phyloP scores from a whole-genome alignment of 2,113 vertebrate genomes.

The Cheirogaleus medius region DNA sequence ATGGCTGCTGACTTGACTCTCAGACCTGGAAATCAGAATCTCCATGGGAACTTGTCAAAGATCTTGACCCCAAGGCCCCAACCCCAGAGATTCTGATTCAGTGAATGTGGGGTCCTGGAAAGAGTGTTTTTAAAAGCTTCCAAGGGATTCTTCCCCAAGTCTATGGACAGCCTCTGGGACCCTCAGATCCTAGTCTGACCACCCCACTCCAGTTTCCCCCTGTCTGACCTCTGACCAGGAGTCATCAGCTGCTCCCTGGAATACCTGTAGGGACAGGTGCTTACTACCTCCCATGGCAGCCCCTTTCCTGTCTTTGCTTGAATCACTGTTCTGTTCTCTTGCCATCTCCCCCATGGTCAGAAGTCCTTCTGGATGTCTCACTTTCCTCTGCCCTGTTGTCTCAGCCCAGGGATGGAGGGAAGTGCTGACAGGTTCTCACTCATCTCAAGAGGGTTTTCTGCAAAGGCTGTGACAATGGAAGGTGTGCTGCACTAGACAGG shows the following conservation, averaged over 20 bases:
- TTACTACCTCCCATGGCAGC: neutral
- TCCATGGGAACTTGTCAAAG: neutral
- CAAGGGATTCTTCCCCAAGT: neutral
- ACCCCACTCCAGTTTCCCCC: neutral
- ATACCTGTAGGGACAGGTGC: neutral
- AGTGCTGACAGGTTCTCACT: neutral
- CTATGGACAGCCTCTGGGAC: neutral
- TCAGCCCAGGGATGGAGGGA: neutral
- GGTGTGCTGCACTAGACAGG: neutral
- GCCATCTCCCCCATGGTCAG: neutral
- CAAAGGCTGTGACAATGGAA: neutral
- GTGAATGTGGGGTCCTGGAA: neutral
- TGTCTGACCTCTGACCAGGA: neutral
- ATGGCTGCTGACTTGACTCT: neutral
- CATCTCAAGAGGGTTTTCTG: neutral
- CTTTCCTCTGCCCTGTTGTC: neutral
- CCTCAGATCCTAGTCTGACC: neutral
- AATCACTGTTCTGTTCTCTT: neutral
- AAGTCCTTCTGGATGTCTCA: constrained; percentile 23
- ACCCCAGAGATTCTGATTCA: neutral
- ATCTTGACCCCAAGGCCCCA: neutral
- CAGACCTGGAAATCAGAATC: neutral
- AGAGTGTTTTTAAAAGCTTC: neutral
- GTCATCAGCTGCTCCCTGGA: neutral
- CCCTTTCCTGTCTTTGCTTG: neutral